phyloP scores from a whole-genome alignment of 1,140 invertebrate genomes.

The Trachymyrmex septentrionalis region DNA sequence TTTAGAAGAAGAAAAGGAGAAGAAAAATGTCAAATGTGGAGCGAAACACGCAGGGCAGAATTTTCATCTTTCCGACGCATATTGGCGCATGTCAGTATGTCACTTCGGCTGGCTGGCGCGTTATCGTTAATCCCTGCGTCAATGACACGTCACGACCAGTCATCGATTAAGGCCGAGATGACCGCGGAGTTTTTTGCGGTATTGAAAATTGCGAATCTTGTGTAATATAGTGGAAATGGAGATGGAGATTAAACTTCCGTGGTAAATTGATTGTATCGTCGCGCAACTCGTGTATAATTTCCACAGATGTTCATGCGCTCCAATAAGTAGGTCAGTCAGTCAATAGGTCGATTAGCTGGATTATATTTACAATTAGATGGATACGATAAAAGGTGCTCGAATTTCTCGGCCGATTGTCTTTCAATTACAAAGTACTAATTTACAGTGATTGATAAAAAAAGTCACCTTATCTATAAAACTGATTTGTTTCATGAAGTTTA shows the following conservation, averaged over 20 bases:
- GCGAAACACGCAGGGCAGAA: no score
- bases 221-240: background rate
- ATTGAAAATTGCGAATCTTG: background rate
- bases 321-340: conserved; percentile 10
- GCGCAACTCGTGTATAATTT: background rate
- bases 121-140: no score
- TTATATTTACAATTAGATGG: background rate
- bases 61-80: no score
- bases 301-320: background rate
- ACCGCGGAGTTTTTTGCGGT: background rate
- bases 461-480: no score
- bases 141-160: no score
- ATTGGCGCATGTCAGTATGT: no score
- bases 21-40: no score
- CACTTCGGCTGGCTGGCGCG: no score
- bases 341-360: background rate
- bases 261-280: background rate
- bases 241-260: background rate
- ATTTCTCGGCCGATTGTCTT: background rate
- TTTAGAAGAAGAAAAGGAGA: no score
- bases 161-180: background rate
- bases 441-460: no score
- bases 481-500: no score
- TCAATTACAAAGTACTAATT: background rate
- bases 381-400: background rate